Evolutionary conservation across 2,113 vertebrate species (phyloP).

Genomic region (Antennarius striatus): DNA sequence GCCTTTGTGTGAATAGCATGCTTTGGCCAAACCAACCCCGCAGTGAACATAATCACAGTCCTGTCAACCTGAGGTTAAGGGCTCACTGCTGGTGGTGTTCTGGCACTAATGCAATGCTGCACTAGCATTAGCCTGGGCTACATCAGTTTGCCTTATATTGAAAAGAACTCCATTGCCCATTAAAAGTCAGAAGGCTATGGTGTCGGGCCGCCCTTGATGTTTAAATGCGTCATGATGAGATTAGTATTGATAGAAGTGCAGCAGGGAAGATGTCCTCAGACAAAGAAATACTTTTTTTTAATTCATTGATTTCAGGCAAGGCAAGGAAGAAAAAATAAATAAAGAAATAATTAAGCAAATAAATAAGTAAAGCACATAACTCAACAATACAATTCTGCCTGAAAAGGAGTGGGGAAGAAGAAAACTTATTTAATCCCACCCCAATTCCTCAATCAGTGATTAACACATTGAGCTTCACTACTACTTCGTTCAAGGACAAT

Average conservation of each 20-base stretch:
- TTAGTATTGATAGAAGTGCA: slow-evolving; percentile 69
- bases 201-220: slow-evolving; percentile 66
- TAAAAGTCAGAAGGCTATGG: slow-evolving; percentile 67
- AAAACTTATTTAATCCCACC: too few relatives aligned
- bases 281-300: slow-evolving; percentile 75
- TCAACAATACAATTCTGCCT: too few relatives aligned
- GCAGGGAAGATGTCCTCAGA: slow-evolving; percentile 58
- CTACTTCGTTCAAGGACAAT: too few relatives aligned
- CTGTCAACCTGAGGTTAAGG: slow-evolving; percentile 73
- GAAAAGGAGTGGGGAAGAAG: too few relatives aligned
- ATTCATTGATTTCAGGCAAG: too few relatives aligned
- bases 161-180: slow-evolving; percentile 60
- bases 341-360: slow-evolving; percentile 51
- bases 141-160: slow-evolving; percentile 61
- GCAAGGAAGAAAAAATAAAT: too few relatives aligned
- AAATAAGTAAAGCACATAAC: too few relatives aligned
- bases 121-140: slow-evolving; percentile 67
- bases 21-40: slow-evolving; percentile 59
- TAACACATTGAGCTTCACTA: too few relatives aligned
- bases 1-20: slow-evolving; percentile 54
- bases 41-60: slow-evolving; percentile 72
- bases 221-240: slow-evolving; percentile 65
- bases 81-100: slow-evolving; percentile 69
- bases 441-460: too few relatives aligned
- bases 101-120: slow-evolving; percentile 71